Conservation (phyloP, 2,888 invertebrate genomes). For the Metacarcinus magister region DNA sequence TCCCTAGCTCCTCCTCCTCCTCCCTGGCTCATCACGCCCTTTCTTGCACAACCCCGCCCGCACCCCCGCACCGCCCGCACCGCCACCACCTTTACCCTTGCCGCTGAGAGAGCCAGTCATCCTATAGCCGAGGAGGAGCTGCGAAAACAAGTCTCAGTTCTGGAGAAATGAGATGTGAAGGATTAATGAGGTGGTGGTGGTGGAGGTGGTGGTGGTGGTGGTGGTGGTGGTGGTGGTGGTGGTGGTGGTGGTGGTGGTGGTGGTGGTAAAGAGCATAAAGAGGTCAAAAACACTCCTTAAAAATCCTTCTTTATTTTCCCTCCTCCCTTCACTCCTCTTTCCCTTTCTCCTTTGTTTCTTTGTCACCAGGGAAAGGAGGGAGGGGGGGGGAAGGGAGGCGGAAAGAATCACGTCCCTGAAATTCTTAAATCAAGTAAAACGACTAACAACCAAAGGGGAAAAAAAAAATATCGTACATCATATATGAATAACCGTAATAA, state of each 20-base stretch:
- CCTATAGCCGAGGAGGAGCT: not conserved
- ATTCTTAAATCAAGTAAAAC: too few species aligned
- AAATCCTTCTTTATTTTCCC: not conserved
- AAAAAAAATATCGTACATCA: too few species aligned
- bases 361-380: too few species aligned
- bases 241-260: slow-evolving; percentile 17
- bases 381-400: too few species aligned
- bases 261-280: not conserved
- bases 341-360: too few species aligned
- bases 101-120: slow-evolving; percentile 8
- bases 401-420: too few species aligned
- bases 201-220: slow-evolving; percentile 28
- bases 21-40: not conserved
- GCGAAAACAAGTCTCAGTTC: slow-evolving; percentile 8
- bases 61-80: not conserved
- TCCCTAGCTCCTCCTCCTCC: not conserved
- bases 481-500: too few species aligned
- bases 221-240: slow-evolving; percentile 2
- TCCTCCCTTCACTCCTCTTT: not conserved
- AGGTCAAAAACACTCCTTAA: not conserved
- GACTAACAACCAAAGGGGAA: too few species aligned
- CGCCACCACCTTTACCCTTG: not conserved
- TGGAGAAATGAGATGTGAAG: slow-evolving; percentile 36
- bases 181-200: slow-evolving; percentile 41
- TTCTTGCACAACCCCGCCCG: too few species aligned